A percentile compares a stretch with the other conserved stretches of the same genome.
These are phyloP conservation scores for Heptranchias perlo DNA, from an alignment of 2,113 vertebrate genomes.

Conservation along the genomic window DNA sequence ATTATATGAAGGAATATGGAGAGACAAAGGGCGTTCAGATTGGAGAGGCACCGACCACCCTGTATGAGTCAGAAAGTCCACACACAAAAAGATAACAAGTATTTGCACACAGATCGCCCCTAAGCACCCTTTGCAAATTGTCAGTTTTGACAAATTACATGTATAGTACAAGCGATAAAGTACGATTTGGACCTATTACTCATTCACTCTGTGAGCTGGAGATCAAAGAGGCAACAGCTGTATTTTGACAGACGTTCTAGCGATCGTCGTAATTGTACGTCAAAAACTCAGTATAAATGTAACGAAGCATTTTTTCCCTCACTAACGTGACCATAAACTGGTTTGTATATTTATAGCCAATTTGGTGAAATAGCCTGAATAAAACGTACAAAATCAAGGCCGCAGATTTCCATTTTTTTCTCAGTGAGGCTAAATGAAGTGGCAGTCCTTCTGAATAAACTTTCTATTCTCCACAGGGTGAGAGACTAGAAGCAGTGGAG, in stretches of 20 bases:
- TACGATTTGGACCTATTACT: constrained; percentile 29
- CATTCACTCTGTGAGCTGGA: constrained; percentile 20
- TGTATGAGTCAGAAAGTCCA: constrained; percentile 30
- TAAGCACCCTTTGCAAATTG: constrained; percentile 34
- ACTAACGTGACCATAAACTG: not conserved
- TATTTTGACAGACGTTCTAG: constrained; percentile 33
- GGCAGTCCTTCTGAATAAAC: not conserved
- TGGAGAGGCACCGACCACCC: constrained; percentile 15
- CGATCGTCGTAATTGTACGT: not conserved
- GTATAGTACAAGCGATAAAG: constrained; percentile 5
- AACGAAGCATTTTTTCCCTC: not conserved
- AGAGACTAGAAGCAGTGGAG: not conserved
- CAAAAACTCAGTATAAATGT: not conserved
- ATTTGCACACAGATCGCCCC: constrained; percentile 36
- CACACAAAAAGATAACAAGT: constrained; percentile 36
- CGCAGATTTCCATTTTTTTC: too few relatives aligned
- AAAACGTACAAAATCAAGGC: not conserved
- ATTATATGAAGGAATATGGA: constrained; percentile 8
- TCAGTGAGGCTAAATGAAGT: not conserved
- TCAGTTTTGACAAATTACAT: constrained; percentile 37
- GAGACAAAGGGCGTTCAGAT: constrained; percentile 25
- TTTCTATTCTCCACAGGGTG: not conserved
- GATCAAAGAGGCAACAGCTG: constrained; percentile 32
- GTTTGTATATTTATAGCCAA: not conserved
- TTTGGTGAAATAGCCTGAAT: not conserved